phyloP scores from a whole-genome alignment of 2,113 vertebrate genomes.

The Macrotis lagotis region DNA sequence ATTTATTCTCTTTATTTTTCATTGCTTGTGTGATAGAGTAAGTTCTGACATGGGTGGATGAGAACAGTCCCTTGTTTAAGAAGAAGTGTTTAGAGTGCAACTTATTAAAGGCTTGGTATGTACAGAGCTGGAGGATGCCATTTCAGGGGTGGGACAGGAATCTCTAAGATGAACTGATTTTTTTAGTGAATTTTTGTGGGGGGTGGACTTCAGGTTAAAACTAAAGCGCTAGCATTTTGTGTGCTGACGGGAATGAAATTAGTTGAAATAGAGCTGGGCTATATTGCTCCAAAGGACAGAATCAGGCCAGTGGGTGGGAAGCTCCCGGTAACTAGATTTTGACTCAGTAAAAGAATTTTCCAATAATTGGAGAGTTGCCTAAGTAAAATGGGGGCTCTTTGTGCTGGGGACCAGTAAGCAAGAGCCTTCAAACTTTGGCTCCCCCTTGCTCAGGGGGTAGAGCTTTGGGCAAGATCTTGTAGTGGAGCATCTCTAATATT shows the following conservation, averaged over 20 bases:
- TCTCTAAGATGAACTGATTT: background rate
- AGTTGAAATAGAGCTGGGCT: background rate
- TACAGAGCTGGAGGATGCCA: background rate
- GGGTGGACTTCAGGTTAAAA: conserved; percentile 1
- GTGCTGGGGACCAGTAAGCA: background rate
- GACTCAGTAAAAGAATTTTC: background rate
- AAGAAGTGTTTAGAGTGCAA: conserved; percentile 23
- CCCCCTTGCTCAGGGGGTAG: background rate
- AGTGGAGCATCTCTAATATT: background rate
- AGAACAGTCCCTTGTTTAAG: background rate
- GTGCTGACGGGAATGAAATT: background rate
- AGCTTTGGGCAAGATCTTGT: background rate
- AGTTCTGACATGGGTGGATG: background rate
- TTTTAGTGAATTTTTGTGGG: background rate
- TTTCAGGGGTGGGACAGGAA: background rate
- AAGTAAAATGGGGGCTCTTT: background rate
- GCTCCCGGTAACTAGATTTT: background rate
- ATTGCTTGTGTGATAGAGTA: background rate
- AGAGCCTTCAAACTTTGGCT: background rate
- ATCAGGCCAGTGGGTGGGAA: background rate
- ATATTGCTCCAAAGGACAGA: background rate
- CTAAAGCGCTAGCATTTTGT: background rate
- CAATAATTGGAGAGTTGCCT: background rate
- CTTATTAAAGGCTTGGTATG: background rate
- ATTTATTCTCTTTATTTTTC: background rate